Percentiles rank a stretch among this genome's conserved stretches.
These are phyloP conservation scores for Apodemia mormo DNA, from an alignment of 2,888 invertebrate species.

Conservation along the genomic window DNA sequence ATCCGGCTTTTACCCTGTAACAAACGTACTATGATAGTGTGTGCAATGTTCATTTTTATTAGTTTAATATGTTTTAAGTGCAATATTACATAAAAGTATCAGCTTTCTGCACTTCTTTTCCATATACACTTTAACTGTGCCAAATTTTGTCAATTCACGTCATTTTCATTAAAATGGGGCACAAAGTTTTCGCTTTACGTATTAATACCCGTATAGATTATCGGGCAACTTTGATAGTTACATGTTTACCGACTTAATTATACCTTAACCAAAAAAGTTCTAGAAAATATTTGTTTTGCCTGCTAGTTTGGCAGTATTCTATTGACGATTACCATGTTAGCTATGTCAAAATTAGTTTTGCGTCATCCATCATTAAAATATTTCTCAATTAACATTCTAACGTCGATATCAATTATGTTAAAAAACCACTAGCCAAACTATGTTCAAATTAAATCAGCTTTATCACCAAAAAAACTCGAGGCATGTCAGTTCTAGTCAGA, in stretches of 20 bases:
- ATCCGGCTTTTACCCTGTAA: too few species aligned
- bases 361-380: slow-evolving; percentile 21
- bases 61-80: too few species aligned
- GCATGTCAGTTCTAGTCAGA: slow-evolving; percentile 45
- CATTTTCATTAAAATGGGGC: too few species aligned
- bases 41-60: too few species aligned
- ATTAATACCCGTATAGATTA: too few species aligned
- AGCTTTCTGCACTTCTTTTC: too few species aligned
- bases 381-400: slow-evolving; percentile 35
- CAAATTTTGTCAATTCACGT: too few species aligned
- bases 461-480: slow-evolving; percentile 34
- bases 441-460: slow-evolving; percentile 37
- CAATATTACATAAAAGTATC: too few species aligned
- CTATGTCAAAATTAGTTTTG: slow-evolving; percentile 14
- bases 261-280: background rate
- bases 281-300: background rate
- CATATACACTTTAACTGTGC: too few species aligned
- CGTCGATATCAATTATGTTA: slow-evolving; percentile 30
- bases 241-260: background rate
- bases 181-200: too few species aligned
- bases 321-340: background rate
- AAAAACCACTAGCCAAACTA: slow-evolving; percentile 34
- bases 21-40: too few species aligned
- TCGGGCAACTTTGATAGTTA: background rate
- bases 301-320: background rate